Base-by-base conservation (phyloP, 2,113 vertebrate species). In the Electrona antarctica region DNA sequence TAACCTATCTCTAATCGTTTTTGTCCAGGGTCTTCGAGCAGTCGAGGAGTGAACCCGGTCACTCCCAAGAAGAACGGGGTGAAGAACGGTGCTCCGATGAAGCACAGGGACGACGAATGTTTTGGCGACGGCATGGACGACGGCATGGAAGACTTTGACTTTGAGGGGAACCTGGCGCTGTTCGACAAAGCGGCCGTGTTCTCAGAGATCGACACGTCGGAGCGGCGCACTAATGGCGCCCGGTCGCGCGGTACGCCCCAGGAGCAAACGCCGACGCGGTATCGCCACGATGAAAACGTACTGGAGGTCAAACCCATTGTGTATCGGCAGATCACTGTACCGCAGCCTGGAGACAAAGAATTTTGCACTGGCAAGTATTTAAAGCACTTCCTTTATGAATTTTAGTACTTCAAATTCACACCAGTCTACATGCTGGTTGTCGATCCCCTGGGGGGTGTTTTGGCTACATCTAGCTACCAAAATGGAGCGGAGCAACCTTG, bases 111-210 rank as follows among this genome's bases (percentile, higher is more conserved):
- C 0, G 97, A 99, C 0, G 97, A 99, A 71, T 99, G 97, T 87
- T 99, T 99, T 1, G 97, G 97, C 7, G 96, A 99, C 0, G 91
- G 93, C 9, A 92, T 98, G 3, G 97, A 98, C 0, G 96, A 98
- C 1, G 95, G 95, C 71, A 94, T 95, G 1, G 96, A 97, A 54
- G 98, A 99, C 80, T 99, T 99, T 81, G 97, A 99, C 72, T 99
- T 99, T 45, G 97, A 99, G 73, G 97, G 97, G 52, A 99, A 99
- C 84, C 84, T 99, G 85, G 97, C 98, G 12, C 95, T 99, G 7
- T 99, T 99, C 56, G 97, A 99, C 92, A 99, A 99, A 89, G 98
- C 97, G 0, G 97, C 97, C 0, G 96, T 99, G 68, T 99, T 99
- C 65, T 96, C 98, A 28, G 95, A 98, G 89, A 98, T 98, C 0